Evolutionary conservation across 37 sponge, comb jelly and placozoan genomes (phyloP).

Genomic region (Aphrocallistes beatrix): DNA sequence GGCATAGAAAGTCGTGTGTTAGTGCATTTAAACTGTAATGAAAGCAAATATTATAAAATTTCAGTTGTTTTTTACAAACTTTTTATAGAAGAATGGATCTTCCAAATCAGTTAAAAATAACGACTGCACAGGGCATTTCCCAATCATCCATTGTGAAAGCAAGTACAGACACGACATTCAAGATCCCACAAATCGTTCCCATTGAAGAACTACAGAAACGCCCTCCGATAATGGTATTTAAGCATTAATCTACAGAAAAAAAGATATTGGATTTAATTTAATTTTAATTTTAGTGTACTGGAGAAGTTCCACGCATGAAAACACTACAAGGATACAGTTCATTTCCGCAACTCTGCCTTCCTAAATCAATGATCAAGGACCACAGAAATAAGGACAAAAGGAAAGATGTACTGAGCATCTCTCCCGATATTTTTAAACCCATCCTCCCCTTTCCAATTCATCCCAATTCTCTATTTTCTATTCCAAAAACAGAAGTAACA

Average conservation of each 20-base stretch:
- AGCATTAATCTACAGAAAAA: background rate
- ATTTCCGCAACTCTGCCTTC: background rate
- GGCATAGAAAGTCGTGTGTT: conserved; percentile 16
- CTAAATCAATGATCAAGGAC: background rate
- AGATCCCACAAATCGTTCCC: background rate
- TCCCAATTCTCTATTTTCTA: background rate
- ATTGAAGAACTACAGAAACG: background rate
- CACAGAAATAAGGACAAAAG: background rate
- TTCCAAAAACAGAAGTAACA: background rate
- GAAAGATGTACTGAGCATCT: background rate
- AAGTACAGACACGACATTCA: too few relatives aligned
- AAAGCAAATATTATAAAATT: too few relatives aligned
- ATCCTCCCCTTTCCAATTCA: background rate
- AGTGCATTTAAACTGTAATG: background rate
- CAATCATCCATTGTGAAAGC: too few relatives aligned
- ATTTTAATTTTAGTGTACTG: background rate
- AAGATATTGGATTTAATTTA: background rate
- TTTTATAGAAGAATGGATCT: too few relatives aligned
- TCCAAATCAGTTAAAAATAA: too few relatives aligned
- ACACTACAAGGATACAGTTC: background rate
- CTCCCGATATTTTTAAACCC: background rate
- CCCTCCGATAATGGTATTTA: background rate
- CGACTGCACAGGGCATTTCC: too few relatives aligned
- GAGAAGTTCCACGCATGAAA: background rate
- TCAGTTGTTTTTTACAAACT: too few relatives aligned